These are phyloP conservation scores for Coryphaenoides rupestris DNA, from an alignment of 2,113 vertebrate species.

Conservation along the genomic window DNA sequence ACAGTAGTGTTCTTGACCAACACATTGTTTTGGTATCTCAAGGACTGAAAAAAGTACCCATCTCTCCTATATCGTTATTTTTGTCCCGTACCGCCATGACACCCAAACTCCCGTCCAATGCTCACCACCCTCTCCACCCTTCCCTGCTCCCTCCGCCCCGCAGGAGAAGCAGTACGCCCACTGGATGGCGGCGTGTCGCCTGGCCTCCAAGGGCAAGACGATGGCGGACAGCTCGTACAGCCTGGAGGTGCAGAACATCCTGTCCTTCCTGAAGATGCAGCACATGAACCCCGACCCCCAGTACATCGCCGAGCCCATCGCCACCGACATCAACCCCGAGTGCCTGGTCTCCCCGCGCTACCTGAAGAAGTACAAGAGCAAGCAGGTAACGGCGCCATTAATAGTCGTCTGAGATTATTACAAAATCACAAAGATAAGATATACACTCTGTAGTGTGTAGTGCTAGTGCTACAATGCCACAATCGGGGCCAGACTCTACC, in stretches of 20 bases:
- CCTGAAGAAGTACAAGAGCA: conserved; percentile 97
- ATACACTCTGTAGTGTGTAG: too few species aligned
- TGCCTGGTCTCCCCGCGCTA: conserved; percentile 96
- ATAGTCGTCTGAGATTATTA: too few species aligned
- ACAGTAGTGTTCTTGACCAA: too few species aligned
- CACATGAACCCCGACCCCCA: conserved; percentile 96
- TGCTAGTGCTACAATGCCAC: too few species aligned
- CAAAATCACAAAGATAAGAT: too few species aligned
- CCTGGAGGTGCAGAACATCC: conserved; percentile 96
- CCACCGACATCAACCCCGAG: conserved; percentile 92
- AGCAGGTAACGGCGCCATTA: conserved; percentile 83
- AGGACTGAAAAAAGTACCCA: too few species aligned
- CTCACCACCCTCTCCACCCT: neutral
- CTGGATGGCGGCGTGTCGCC: conserved; percentile 97
- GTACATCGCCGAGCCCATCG: conserved; percentile 89
- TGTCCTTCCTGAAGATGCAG: conserved; percentile 99
- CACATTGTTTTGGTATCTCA: too few species aligned
- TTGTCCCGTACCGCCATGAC: too few species aligned
- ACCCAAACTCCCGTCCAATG: neutral
- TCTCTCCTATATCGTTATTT: too few species aligned
- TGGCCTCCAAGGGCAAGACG: conserved; percentile 98
- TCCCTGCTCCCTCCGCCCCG: neutral
- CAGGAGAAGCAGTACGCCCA: conserved; percentile 97
- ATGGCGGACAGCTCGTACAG: conserved; percentile 99
- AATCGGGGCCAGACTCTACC: too few species aligned